A percentile compares a stretch with the other conserved stretches of the same genome.
Evolutionary conservation across 2,797 vertebrate genomes (phyloP).

Genomic region (Xenops minutus): DNA sequence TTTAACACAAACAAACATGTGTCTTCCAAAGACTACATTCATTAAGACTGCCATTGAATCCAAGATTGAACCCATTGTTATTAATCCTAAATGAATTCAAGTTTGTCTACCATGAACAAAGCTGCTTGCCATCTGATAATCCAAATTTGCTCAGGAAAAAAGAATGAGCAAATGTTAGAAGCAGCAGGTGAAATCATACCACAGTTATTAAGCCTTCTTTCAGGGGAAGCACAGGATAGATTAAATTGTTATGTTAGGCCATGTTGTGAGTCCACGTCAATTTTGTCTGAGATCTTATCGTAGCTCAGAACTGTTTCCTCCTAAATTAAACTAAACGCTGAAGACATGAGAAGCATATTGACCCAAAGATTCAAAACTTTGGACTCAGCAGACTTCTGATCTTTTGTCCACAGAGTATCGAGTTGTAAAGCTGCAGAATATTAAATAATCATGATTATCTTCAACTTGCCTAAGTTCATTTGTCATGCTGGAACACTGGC

Average conservation of each 20-base stretch:
- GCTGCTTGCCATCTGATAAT: conserved; percentile 41
- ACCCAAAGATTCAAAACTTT: conserved; percentile 53
- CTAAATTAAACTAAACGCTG: conserved; percentile 60
- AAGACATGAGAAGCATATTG: conserved; percentile 56
- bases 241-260: conserved; percentile 70
- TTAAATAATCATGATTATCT: conserved; percentile 61
- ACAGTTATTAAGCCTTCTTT: conserved; percentile 55
- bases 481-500: conserved; percentile 8
- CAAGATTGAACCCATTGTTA: conserved; percentile 7
- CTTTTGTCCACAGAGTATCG: conserved; percentile 11
- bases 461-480: conserved; percentile 52
- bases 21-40: conserved; percentile 16
- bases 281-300: conserved; percentile 66
- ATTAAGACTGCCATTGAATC: conserved; percentile 14
- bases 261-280: conserved; percentile 52
- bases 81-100: conserved; percentile 46
- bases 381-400: conserved; percentile 42
- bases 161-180: conserved; percentile 48
- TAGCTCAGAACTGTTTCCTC: conserved; percentile 53
- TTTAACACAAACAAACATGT: conserved; percentile 44
- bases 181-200: conserved; percentile 63
- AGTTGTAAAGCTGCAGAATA: conserved; percentile 62
- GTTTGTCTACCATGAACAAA: conserved; percentile 49
- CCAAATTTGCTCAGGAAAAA: conserved; percentile 56
- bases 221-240: conserved; percentile 45